phyloP scores from a whole-genome alignment of 2,888 invertebrate species.

The Fragum whitleyi region DNA sequence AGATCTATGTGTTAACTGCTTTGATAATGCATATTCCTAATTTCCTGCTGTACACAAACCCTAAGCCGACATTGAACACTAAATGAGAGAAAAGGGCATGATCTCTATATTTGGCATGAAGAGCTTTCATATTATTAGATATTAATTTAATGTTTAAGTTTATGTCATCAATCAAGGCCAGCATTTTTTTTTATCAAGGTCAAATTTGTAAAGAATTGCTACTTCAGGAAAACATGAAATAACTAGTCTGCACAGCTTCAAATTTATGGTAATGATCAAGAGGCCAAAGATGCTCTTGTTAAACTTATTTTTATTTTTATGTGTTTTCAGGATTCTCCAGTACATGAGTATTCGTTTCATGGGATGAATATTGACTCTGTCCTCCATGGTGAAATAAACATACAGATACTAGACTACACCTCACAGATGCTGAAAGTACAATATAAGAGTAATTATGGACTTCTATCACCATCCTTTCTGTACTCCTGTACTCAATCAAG shows the following conservation, averaged over 20 bases:
- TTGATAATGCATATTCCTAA: too few relatives aligned
- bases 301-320: slow-evolving; percentile 4
- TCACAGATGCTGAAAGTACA: slow-evolving; percentile 8
- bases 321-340: slow-evolving; percentile 1
- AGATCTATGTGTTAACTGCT: not conserved
- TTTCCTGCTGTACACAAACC: not conserved
- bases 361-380: slow-evolving; percentile 13
- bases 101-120: not conserved
- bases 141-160: too few relatives aligned
- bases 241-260: not conserved
- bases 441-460: slow-evolving; percentile 17
- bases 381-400: slow-evolving; percentile 13
- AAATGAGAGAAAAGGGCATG: slow-evolving; percentile 1
- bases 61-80: not conserved
- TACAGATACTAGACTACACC: slow-evolving; percentile 19
- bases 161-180: not conserved
- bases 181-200: slow-evolving; percentile 1
- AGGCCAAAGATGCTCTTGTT: not conserved
- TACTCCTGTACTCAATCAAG: not conserved
- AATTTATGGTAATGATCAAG: not conserved
- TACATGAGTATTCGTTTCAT: slow-evolving; percentile 15
- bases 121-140: slow-evolving; percentile 4
- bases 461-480: slow-evolving; percentile 17
- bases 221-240: slow-evolving; percentile 4
- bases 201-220: slow-evolving; percentile 1